phyloP scores from a whole-genome alignment of 2,797 vertebrate genomes.

The Rhadinocentrus ornatus region DNA sequence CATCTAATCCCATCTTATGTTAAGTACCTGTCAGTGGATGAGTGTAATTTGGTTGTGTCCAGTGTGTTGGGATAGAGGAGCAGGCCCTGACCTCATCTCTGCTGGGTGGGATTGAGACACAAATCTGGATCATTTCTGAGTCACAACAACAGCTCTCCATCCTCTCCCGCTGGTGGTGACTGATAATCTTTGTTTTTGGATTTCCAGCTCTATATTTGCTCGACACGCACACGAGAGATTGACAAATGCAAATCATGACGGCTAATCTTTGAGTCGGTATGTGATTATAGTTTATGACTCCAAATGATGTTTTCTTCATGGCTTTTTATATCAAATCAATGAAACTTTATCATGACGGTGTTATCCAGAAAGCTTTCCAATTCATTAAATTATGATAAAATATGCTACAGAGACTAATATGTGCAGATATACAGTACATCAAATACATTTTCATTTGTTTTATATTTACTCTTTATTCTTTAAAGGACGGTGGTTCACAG shows the following conservation, averaged over 20 bases:
- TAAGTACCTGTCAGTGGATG: slow-evolving; percentile 54
- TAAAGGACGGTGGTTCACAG: too few species aligned
- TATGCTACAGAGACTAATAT: too few species aligned
- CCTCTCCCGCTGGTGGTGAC: slow-evolving; percentile 44
- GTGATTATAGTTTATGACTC: too few species aligned
- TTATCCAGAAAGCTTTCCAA: too few species aligned
- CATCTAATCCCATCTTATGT: slow-evolving; percentile 56
- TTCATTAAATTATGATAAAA: too few species aligned
- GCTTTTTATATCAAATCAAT: too few species aligned
- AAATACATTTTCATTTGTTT: not conserved
- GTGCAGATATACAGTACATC: too few species aligned
- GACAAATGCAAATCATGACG: slow-evolving; percentile 4
- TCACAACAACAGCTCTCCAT: slow-evolving; percentile 59
- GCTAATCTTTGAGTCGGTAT: not conserved
- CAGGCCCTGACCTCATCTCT: slow-evolving; percentile 62
- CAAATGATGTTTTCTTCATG: too few species aligned
- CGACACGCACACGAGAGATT: not conserved
- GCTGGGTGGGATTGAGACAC: slow-evolving; percentile 59
- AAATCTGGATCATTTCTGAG: slow-evolving; percentile 68
- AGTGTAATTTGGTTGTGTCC: slow-evolving; percentile 44
- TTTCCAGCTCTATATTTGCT: slow-evolving; percentile 53
- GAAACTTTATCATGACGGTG: too few species aligned
- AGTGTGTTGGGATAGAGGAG: slow-evolving; percentile 32
- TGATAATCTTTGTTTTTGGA: slow-evolving; percentile 72
- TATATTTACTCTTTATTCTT: not conserved